Base-by-base conservation (phyloP, 1,140 invertebrate genomes). In the Uloborus diversus region DNA sequence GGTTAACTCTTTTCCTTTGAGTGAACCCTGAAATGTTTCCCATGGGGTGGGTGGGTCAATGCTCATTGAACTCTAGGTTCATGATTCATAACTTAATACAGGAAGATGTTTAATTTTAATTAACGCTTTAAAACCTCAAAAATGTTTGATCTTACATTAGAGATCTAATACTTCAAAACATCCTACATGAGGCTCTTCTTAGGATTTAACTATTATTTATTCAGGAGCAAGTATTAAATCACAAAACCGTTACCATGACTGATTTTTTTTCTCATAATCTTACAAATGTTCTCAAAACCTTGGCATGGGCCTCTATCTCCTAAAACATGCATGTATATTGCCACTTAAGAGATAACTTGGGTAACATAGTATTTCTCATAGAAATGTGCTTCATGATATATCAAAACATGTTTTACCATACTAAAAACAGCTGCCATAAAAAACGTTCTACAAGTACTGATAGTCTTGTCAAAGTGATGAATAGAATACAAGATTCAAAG, bases 341-440 rank as follows among this genome's bases (percentile, higher is more conserved):
- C n/a, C n/a, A n/a, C n/a, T n/a, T n/a, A n/a, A n/a, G n/a, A n/a
- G n/a, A n/a, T n/a, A n/a, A n/a, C n/a, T n/a, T n/a, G n/a, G n/a
- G n/a, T n/a, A n/a, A n/a, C n/a, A 9, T 53, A 53, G 23, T 20
- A 53, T 20, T 7, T 20, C 17, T 17, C 17, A 42, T 9, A 42
- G 37, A 17, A 17, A 17, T 42, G 7, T 17, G 17, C 17, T 9
- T 9, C 7, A 42, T 9, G 7, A 42, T 9, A 42, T 42, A 42
- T 7, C 7, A 61, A 33, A 61, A 61, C 53, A 47, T 42, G 33
- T 42, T 17, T 42, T 28, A 64, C 42, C 28, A 32, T 75, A 64
- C 32, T 51, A 64, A 64, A 75, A 75, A 75, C 57, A 75, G 73
- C 73, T 78, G 73, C 73, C 73, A n/a, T 42, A 53, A 28, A 73